Evolutionary conservation across 2,797 vertebrate species (phyloP), one percentile per base, ranked within the genome.

Genomic region (Momotus momota): DNA sequence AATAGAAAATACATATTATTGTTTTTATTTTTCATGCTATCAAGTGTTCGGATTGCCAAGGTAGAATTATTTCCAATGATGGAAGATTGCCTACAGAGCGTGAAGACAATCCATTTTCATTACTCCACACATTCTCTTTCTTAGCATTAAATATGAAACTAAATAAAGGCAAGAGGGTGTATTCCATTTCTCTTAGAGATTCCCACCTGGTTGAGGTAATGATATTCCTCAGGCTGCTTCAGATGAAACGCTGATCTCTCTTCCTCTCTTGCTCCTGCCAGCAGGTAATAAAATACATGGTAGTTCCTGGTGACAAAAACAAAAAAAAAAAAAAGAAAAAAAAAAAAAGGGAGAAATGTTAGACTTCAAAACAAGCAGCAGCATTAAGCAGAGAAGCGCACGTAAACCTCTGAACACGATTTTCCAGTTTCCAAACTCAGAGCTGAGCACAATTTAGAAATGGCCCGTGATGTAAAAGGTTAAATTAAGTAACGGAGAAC

Each of bases 261-360:
- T 82, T 99, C 99, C 96, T 99, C 99, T 86, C 98, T 99, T 4
- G 99, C 98, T 98, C 99, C 99, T 94, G 99, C 99, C 98, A 99
- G 98, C 94, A 99, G 99, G 98, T 99, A 99, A 98, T 99, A 99
- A 98, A 99, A 99, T 51, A 99, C 99, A 81, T 99, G 99, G 98
- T 99, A 99, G 98, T 99, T 99, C 97, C 99, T 99, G 94, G 92
- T 90, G 89, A 95, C 48, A 96, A 97, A 97, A 52, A 52, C 17
- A 22, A 48, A 48, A 48, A 7, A 23, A 51, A 51, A 51, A 51
- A 51, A 26, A 27, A 51, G 8, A 26, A 8, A 52, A 52, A 29
- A 22, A 48, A 48, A 48, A 21, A 22, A 48, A 48, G 21, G 21
- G 10, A 21, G 45, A 46, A 2, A 21, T 19, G 58, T 97, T 73